phyloP scores from a whole-genome alignment of 2,113 vertebrate species.

The rabbit (Oryctolagus cuniculus) region mOryCun1.1 NC_091436.1:110688001-110688500 shows the following conservation, averaged over 20 bases:
- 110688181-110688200: neutral
- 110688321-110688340: neutral
- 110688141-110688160: neutral
- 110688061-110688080: neutral
- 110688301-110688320: neutral
- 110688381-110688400: neutral
- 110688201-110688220: neutral
- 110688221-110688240: neutral
- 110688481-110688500: neutral
- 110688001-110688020: neutral
- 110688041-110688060: neutral
- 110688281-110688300: neutral
- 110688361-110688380: neutral
- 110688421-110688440: neutral
- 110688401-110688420: neutral
- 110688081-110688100: neutral
- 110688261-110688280: neutral
- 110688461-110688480: neutral
- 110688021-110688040: neutral
- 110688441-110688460: accelerated
- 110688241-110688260: neutral
- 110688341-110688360: neutral
- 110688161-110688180: neutral
- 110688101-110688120: neutral
- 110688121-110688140: neutral